These are phyloP conservation scores for Rhinolophus sinicus DNA, from an alignment of 2,113 vertebrate genomes.

Conservation along the genomic window DNA sequence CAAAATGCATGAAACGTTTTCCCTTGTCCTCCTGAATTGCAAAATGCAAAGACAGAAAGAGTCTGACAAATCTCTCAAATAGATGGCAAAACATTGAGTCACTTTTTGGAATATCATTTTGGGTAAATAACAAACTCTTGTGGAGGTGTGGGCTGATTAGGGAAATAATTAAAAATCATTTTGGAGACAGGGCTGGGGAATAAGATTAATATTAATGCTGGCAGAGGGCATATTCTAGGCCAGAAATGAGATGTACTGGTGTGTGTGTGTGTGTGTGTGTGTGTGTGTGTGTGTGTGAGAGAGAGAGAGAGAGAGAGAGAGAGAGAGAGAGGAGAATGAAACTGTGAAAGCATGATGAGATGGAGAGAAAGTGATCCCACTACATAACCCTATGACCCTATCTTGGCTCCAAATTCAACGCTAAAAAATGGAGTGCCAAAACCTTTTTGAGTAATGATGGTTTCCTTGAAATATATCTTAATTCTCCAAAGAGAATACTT, in stretches of 20 bases:
- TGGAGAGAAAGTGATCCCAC: neutral
- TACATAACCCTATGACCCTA: neutral
- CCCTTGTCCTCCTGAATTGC: neutral
- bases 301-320: neutral
- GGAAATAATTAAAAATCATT: slow-evolving; percentile 47
- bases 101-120: slow-evolving; percentile 26
- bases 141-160: neutral
- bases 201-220: neutral
- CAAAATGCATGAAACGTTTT: neutral
- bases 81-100: neutral
- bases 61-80: neutral
- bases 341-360: neutral
- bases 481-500: neutral
- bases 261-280: neutral
- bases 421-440: neutral
- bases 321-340: neutral
- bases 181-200: neutral
- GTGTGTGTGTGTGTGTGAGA: neutral
- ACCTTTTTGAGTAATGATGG: neutral
- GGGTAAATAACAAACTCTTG: slow-evolving; percentile 1
- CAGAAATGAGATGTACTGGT: neutral
- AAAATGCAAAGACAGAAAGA: neutral
- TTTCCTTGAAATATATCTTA: neutral
- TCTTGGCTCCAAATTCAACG: neutral
- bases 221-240: neutral